A percentile compares a stretch with the other conserved stretches of the same genome.
phyloP scores from a whole-genome alignment of 1,140 invertebrate genomes.

The Colletes gigas region DNA sequence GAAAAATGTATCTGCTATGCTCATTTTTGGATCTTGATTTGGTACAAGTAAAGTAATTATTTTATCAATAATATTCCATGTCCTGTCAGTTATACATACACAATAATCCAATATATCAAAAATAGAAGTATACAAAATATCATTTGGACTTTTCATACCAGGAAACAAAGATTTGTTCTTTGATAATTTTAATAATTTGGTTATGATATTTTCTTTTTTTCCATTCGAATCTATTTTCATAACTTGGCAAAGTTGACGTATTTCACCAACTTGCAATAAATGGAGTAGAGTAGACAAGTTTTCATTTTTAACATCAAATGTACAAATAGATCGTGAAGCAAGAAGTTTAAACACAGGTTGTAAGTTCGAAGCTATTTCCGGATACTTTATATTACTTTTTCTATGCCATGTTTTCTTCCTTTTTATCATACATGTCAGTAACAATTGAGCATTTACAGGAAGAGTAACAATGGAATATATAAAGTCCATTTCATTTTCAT shows the following conservation, averaged over 20 bases:
- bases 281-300: conserved; percentile 59
- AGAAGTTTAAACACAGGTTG: conserved; percentile 61
- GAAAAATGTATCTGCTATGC: conserved; percentile 64
- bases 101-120: conserved; percentile 59
- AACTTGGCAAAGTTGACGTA: conserved; percentile 59
- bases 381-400: conserved; percentile 58
- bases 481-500: conserved; percentile 66
- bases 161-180: conserved; percentile 64
- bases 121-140: conserved; percentile 52
- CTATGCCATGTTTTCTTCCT: conserved; percentile 69
- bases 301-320: conserved; percentile 53
- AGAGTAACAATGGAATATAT: conserved; percentile 68
- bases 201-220: conserved; percentile 64
- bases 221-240: conserved; percentile 60
- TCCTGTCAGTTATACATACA: conserved; percentile 58
- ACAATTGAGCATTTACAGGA: conserved; percentile 61
- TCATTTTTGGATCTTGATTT: conserved; percentile 63
- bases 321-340: conserved; percentile 59
- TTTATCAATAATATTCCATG: conserved; percentile 67
- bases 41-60: conserved; percentile 73
- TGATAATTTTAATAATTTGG: conserved; percentile 60
- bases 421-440: conserved; percentile 71
- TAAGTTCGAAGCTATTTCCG: conserved; percentile 59
- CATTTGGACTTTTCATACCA: conserved; percentile 62
- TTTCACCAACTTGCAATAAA: conserved; percentile 66